Evolutionary conservation across 2,888 invertebrate genomes (phyloP).

Genomic region (Dryadula phaetusa): DNA sequence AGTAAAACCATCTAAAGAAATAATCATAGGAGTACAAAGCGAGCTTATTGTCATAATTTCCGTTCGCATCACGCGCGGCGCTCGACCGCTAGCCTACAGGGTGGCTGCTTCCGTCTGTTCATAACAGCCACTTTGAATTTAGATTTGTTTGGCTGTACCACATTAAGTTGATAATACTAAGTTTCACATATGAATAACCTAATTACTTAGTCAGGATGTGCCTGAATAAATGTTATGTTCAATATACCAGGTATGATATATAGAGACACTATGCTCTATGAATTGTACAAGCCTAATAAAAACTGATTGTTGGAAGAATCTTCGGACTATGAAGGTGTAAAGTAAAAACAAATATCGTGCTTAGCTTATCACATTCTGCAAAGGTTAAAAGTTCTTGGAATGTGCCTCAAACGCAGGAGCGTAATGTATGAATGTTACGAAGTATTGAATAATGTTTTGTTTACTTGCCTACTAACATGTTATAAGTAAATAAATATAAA

Average conservation of each 20-base stretch:
- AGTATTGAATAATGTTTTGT: too few species aligned
- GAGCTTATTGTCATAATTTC: slow-evolving; percentile 60
- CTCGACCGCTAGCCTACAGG: slow-evolving; percentile 44
- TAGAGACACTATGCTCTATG: neutral
- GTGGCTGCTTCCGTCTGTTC: slow-evolving; percentile 64
- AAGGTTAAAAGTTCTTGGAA: too few species aligned
- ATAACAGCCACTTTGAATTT: slow-evolving; percentile 35
- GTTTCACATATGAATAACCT: neutral
- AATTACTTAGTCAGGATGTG: neutral
- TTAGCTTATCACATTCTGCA: too few species aligned
- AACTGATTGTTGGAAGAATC: too few species aligned
- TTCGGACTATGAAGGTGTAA: too few species aligned
- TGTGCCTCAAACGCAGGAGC: too few species aligned
- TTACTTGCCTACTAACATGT: too few species aligned
- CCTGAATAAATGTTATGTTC: neutral
- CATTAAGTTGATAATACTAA: neutral
- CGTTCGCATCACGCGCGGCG: slow-evolving; percentile 39
- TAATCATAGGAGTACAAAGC: slow-evolving; percentile 53
- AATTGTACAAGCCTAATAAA: neutral
- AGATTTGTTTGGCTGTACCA: slow-evolving; percentile 12
- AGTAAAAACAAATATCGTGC: too few species aligned
- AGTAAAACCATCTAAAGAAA: slow-evolving; percentile 26
- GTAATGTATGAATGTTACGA: too few species aligned
- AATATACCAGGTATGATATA: neutral
- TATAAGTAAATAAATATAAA: too few species aligned